Percentiles rank a stretch among this genome's conserved stretches.
Evolutionary conservation across 2,888 invertebrate species (phyloP).

Genomic region (Loripinus fragilis): DNA sequence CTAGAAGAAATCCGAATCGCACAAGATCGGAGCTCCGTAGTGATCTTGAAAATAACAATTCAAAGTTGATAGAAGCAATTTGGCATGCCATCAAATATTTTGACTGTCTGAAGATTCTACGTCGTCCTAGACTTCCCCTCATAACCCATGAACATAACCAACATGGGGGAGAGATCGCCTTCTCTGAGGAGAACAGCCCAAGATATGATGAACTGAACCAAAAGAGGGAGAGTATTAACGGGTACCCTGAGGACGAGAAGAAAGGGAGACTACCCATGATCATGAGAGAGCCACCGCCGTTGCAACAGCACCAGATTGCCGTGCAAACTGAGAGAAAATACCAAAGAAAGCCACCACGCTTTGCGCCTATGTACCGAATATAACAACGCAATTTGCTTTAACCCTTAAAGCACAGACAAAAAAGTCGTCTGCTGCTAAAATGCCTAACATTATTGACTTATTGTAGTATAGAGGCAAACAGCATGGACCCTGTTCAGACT

Average conservation of each 20-base stretch:
- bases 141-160: conserved; percentile 1
- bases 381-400: background rate
- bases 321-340: background rate
- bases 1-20: conserved; percentile 46
- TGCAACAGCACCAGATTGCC: background rate
- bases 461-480: too few relatives aligned
- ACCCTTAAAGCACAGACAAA: too few relatives aligned
- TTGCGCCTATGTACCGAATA: conserved; percentile 1
- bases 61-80: conserved; percentile 53
- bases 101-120: conserved; percentile 50
- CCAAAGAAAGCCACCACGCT: background rate
- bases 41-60: conserved; percentile 52
- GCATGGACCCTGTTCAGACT: too few relatives aligned
- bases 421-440: too few relatives aligned
- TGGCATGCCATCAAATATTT: conserved; percentile 57
- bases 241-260: conserved; percentile 26
- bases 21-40: conserved; percentile 47
- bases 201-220: background rate
- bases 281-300: conserved; percentile 11
- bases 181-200: background rate
- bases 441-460: too few relatives aligned
- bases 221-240: background rate
- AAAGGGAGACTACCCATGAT: conserved; percentile 36
- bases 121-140: conserved; percentile 24
- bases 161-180: background rate